Evolutionary conservation across 2,888 invertebrate genomes (phyloP), one percentile per base, ranked within the genome.

Genomic region (Cordilura impudica): DNA sequence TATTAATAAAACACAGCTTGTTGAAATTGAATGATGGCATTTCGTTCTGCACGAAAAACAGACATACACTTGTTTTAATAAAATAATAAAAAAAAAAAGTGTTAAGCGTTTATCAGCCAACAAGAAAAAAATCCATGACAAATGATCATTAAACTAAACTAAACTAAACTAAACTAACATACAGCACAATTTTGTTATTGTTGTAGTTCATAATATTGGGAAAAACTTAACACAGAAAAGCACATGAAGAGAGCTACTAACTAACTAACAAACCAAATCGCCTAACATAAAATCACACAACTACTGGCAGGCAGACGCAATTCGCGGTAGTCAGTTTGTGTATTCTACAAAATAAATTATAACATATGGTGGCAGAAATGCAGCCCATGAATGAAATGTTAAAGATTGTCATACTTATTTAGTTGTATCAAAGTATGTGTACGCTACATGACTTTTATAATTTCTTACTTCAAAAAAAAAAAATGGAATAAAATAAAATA

Each of bases 121-220:
- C 61, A 60, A 75, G 61, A 43, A 56, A 54, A 26, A 54, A 29
- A 39, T 31, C 49, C 47, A 56, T 51, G 54, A 74, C 70, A 78
- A 78, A 78, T 78, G 78, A 78, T 74, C 70, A 74, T 70, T 66
- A 60, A 54, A 71, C 39, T 60, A 60, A 65, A 77, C 19, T 63
- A 63, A 56, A n/a, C n/a, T n/a, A n/a, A n/a, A n/a, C n/a, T n/a
- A n/a, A n/a, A n/a, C n/a, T 12, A 31, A 39, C 12, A 39, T 1
- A 39, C n/a, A 39, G n/a, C n/a, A n/a, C 35, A 39, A 39, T n/a
- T n/a, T n/a, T n/a, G n/a, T n/a, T n/a, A 53, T 26, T 53, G n/a
- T 53, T 26, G 49, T 35, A n/a, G 39, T 12, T 10, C 29, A 29
- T 10, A 35, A 63, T 49, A 29, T 51, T 35, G 49, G 29, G 31